Base-by-base conservation (phyloP, 2,113 vertebrate species). In the Saccopteryx leptura region DNA sequence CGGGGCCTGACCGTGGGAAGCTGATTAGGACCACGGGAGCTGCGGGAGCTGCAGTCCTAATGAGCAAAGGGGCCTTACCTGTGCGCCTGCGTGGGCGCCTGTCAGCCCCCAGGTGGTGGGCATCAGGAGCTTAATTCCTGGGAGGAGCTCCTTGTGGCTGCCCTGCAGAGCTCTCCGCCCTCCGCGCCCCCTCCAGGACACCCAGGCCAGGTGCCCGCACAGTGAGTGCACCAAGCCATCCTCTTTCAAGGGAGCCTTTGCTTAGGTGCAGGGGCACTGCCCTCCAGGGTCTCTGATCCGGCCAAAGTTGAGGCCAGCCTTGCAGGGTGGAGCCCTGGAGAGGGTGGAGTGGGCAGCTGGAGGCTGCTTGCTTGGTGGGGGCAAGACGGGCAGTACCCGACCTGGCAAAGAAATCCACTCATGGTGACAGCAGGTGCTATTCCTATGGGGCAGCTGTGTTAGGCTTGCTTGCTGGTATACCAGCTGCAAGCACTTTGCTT, bases 21-120 rank as follows among this genome's bases (percentile, higher is more conserved):
- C 2, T 0, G 2, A 4, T 0, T 1, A 19, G 18, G 1, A 8
- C 17, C 10, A 0, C 28, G 7, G 18, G 10, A 39, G 39, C 39
- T 39, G 39, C 39, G 39, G 39, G 39, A 39, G 39, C 39, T 39
- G 39, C 39, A 39, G 39, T 39, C 39, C 68, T 52, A 2, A 0
- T 76, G 54, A 3, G 7, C 13, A 0, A 13, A 31, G 24, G 66
- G 9, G 2, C 13, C 1, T 2, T 71, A 21, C n/a, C 48, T n/a
- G 74, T 26, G 78, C 21, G n/a, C 68, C n/a, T 19, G 4, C 66
- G 14, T 18, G 50, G 8, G 75, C 28, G 10, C 52, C 11, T 9
- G 54, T 7, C 54, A 4, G 52, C 78, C 78, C 56, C 7, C 78
- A 80, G 54, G 19, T 33, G 78, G n/a, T 39, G 54, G 17, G n/a